A percentile compares a stretch with the other conserved stretches of the same genome.
Evolutionary conservation across 2,888 invertebrate species (phyloP).

Genomic region (Synanthedon vespiformis): DNA sequence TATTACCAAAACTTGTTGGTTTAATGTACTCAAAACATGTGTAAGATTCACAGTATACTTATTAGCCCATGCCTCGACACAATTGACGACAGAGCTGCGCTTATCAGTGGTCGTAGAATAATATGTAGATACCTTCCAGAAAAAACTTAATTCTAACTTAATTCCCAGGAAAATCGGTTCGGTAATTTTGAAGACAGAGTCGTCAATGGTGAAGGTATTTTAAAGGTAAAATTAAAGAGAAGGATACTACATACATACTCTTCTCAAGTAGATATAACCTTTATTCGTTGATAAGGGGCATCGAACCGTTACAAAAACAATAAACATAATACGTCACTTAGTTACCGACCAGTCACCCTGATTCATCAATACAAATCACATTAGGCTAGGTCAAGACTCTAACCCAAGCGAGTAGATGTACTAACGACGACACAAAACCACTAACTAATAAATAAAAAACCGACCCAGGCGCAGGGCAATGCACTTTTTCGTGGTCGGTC

Average conservation of each 20-base stretch:
- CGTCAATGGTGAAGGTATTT: too few relatives aligned
- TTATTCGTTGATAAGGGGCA: not conserved
- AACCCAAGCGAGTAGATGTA: slow-evolving; percentile 47
- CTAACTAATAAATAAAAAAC: slow-evolving; percentile 31
- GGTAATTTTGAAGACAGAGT: too few relatives aligned
- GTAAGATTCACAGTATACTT: not conserved
- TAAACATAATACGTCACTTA: slow-evolving; percentile 12
- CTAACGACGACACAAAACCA: slow-evolving; percentile 27
- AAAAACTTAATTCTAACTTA: too few relatives aligned
- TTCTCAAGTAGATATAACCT: too few relatives aligned
- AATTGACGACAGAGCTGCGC: too few relatives aligned
- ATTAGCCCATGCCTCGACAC: too few relatives aligned
- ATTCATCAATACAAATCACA: slow-evolving; percentile 37
- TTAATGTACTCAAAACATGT: not conserved
- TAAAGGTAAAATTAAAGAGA: too few relatives aligned
- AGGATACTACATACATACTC: too few relatives aligned
- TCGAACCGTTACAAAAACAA: not conserved
- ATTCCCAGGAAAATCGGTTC: too few relatives aligned
- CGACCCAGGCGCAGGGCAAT: slow-evolving; percentile 44
- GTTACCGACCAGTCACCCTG: slow-evolving; percentile 3
- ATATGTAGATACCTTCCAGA: too few relatives aligned
- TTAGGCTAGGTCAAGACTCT: slow-evolving; percentile 66
- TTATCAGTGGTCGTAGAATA: too few relatives aligned
- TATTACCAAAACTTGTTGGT: slow-evolving; percentile 32
- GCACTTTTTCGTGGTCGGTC: slow-evolving; percentile 57